Base-by-base conservation (phyloP, 2,888 invertebrate genomes). In the Lithophane semibrunnea region DNA sequence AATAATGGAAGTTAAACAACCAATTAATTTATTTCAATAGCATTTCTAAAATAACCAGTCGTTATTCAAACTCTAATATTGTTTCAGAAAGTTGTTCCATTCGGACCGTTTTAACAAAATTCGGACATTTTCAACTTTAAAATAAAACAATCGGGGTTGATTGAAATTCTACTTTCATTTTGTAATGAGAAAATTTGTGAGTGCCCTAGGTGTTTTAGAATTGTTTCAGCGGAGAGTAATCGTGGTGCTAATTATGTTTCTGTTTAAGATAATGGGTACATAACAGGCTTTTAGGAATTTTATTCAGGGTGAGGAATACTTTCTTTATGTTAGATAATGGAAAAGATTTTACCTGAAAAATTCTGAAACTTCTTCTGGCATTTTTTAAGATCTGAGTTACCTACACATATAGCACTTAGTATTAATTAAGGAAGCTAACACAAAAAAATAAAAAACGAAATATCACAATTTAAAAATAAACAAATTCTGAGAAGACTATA, bases 81-180 rank as follows among this genome's bases (percentile, higher is more conserved):
- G 21, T 75, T 81, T 67, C 54, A 49, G 0, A 9, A 3, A 73
- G 77, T 69, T 37, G 42, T 68, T 76, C 16, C 9, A 21, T 21
- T 29, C 37, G 16, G 29, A 44, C 12, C 52, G 44, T 52, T 69
- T 69, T 60, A 75, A 81, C 69, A 72, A 24, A 81, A 74, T 84
- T 77, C 44, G 16, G 52, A 66, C 9, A 29, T 72, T 75, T 73
- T 2, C 12, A 81, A 85, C 44, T 78, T 78, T 56, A 58, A 63
- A 77, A 77, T 56, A 58, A 63, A 77, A 77, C 65, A 75, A 73
- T 73, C 37, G 18, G 67, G 73, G 78, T 78, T 85, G 64, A 82
- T 85, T 82, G 63, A 73, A 82, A 85, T 67, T 77, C 24, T 72
- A n/a, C 29, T 74, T 67, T 67, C 74, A 70, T 70, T 85, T 69